Base-by-base conservation (phyloP, 1,140 invertebrate genomes). In the Globodera rostochiensis region DNA sequence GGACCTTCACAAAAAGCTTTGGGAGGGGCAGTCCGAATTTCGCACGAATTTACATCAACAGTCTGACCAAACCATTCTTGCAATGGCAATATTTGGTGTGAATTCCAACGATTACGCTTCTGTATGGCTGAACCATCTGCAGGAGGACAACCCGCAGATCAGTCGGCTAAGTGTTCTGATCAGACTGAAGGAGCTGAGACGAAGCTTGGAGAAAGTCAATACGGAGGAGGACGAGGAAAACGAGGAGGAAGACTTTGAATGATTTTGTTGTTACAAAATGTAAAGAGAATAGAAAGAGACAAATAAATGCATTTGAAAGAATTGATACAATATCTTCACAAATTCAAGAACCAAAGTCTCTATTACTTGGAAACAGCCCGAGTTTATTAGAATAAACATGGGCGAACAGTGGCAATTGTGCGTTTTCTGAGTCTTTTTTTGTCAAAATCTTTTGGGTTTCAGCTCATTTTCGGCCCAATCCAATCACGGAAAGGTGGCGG, bases 31-130 rank as follows among this genome's bases (percentile, higher is more conserved):
- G n/a, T n/a, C 84, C 67, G 86, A 90, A 57, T 86, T 89, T 60
- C 85, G 84, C 25, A 66, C 87, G 19, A 87, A 86, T 46, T 93
- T 97, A 6, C 96, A 98, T 90, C 94, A 98, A 90, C 95, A 98
- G 91, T 93, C 95, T 53, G 95, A 98, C 91, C 95, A 95, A n/a
- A 94, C 94, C 0, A 94, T 97, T 85, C 92, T 95, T 84, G 94
- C 93, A 8, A 91, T 96, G 80, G 95, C 94, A 90, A 94, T 94
- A 21, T 96, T 95, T 80, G 95, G 96, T 80, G 94, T 94, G 67
- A 85, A 86, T 11, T 87, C 84, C 69, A 83, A 94, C 91, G 95
- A 97, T 91, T 96, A 95, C 1, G 90, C 98, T 3, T 89, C 96
- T 25, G 95, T 95, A 0, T 98, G 96, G 96, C 53, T 78, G 49